Evolutionary conservation across 2,113 vertebrate species (phyloP).

Genomic region (Nicator chloris): DNA sequence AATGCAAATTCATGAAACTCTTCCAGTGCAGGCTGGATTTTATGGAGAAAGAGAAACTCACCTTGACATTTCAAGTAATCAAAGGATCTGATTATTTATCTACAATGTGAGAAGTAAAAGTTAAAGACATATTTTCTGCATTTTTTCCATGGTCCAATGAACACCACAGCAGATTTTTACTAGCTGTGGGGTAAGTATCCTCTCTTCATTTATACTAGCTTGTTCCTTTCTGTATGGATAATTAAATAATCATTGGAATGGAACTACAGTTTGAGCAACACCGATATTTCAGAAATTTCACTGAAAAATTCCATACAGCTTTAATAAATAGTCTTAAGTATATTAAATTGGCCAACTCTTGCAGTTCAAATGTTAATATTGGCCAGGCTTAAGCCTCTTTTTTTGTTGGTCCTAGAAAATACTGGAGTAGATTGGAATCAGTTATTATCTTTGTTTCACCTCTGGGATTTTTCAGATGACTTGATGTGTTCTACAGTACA

Average conservation of each 20-base stretch:
- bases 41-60: neutral
- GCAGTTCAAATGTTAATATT: neutral
- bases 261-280: neutral
- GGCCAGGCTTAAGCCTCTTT: neutral
- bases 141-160: neutral
- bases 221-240: neutral
- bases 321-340: neutral
- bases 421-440: neutral
- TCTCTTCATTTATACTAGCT: neutral
- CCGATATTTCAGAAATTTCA: neutral
- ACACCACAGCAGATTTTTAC: neutral
- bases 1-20: neutral
- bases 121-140: neutral
- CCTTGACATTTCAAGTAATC: neutral
- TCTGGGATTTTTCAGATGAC: neutral
- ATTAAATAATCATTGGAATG: neutral
- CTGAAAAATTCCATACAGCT: neutral
- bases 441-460: neutral
- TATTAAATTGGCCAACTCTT: neutral
- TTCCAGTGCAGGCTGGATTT: neutral
- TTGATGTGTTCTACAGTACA: neutral
- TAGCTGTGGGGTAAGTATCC: neutral
- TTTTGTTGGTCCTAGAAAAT: neutral
- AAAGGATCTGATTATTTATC: neutral
- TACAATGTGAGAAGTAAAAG: neutral